Conservation (phyloP, 2,113 vertebrate genomes). For the Pelodiscus sinensis region DNA sequence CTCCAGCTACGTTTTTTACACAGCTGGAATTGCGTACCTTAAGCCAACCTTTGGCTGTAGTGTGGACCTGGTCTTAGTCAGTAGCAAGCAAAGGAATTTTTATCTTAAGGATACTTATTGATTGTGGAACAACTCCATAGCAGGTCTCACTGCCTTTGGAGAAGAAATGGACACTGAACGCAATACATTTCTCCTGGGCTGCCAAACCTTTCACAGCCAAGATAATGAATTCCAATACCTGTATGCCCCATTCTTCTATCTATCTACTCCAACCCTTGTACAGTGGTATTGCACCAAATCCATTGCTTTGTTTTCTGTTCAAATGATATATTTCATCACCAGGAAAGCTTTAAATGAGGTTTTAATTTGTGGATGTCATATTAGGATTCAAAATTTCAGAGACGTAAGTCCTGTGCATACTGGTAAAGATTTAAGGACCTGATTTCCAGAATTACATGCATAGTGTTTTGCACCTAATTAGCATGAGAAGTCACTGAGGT, state of each 20-base stretch:
- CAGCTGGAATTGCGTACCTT: too few relatives aligned
- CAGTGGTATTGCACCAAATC: neutral
- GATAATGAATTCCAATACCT: neutral
- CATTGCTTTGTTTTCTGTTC: neutral
- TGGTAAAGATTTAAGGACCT: neutral
- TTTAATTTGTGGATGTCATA: neutral
- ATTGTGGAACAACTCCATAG: neutral
- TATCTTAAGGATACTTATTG: neutral
- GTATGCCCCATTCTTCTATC: neutral
- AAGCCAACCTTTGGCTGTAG: too few relatives aligned
- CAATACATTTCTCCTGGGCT: fast-evolving
- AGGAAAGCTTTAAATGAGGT: constrained; percentile 7
- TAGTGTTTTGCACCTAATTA: neutral
- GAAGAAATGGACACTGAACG: neutral
- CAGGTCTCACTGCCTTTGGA: neutral
- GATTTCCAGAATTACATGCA: neutral
- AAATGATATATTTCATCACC: neutral
- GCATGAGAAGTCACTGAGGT: neutral
- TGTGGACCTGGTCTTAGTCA: neutral
- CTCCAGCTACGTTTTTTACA: too few relatives aligned
- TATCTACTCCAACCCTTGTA: neutral
- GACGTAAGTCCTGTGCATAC: neutral
- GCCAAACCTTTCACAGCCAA: neutral
- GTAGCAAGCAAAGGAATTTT: neutral
- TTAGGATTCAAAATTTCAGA: neutral